Conservation (phyloP, 2,113 vertebrate species). For the Anthoscopus minutus region DNA sequence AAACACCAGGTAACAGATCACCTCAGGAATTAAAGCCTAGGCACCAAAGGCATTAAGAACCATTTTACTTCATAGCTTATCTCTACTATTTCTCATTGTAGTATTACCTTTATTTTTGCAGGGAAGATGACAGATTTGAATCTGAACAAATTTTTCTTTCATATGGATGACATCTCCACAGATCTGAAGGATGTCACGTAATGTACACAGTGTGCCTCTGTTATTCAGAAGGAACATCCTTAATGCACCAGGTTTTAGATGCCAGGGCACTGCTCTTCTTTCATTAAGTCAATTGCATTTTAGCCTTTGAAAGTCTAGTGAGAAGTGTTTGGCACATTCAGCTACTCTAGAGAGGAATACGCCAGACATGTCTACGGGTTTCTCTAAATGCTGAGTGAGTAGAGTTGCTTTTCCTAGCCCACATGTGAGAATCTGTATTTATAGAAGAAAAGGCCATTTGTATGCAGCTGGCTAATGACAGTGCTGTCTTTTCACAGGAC, state of each 20-base stretch:
- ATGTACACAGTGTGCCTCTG: background rate
- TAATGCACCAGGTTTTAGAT: background rate
- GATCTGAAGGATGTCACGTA: background rate
- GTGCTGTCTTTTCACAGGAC: background rate
- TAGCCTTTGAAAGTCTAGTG: background rate
- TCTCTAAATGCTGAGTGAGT: slow-evolving; percentile 8
- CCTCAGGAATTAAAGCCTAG: background rate
- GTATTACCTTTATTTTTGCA: background rate
- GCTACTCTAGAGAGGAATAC: background rate
- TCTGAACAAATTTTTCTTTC: background rate
- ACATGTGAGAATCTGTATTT: background rate
- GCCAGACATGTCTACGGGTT: background rate
- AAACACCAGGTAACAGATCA: background rate
- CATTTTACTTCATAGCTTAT: background rate
- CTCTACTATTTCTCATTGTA: background rate
- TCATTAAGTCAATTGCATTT: background rate
- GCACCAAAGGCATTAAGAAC: background rate
- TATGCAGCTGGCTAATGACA: slow-evolving; percentile 41
- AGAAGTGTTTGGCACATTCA: background rate
- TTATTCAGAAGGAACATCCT: background rate
- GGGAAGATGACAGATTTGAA: background rate
- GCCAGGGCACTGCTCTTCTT: background rate
- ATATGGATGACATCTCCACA: background rate
- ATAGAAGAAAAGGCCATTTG: background rate
- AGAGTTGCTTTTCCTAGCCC: background rate